Base-by-base conservation (phyloP, 2,113 vertebrate genomes). In the Sylvia atricapilla region DNA sequence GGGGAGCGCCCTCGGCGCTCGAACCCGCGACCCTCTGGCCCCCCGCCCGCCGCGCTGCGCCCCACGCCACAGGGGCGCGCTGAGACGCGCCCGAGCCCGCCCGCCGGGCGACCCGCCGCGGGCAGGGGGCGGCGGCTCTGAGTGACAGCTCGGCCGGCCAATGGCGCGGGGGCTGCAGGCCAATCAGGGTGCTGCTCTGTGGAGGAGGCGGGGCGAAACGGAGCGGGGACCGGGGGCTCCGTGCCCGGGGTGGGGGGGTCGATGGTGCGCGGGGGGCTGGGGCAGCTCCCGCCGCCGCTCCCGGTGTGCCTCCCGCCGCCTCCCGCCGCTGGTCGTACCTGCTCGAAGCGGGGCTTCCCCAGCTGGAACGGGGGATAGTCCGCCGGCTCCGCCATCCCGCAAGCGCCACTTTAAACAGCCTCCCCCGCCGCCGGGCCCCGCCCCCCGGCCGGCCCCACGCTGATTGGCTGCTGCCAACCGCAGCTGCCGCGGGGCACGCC, bases 261-360 rank as follows among this genome's bases (percentile, higher is more conserved):
- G 53, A 55, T 64, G 28, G 28, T 39, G 46, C n/a, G n/a, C 67
- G n/a, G 25, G 5, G 47, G n/a, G 47, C 17, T 7, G 53, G 30
- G 53, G 31, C 7, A 8, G 31, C 31, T 56, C 31, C 53, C 19
- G 31, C 55, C 55, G 18, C 67, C 13, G 25, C 20, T 14, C 50
- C 33, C 3, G 2, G 28, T 15, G 53, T 9, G 24, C 33, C 55
- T 17, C 15, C 43, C 64, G 73, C 43, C 78, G 31, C 31, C 31
- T 6, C 50, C 49, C n/a, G 21, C 59, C 52, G 27, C 56, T 70
- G 11, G n/a, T 69, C 84, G 97, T 97, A 99, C 99, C 99, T 99
- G 99, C 95, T 99, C 97, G 96, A 98, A 99, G 93, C 98, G 98
- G 6, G 98, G 96, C 89, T 98, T 98, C 30, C 98, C 99, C 86